These are phyloP conservation scores for Temnothorax longispinosus DNA, from an alignment of 1,140 invertebrate species.

Conservation along the genomic window DNA sequence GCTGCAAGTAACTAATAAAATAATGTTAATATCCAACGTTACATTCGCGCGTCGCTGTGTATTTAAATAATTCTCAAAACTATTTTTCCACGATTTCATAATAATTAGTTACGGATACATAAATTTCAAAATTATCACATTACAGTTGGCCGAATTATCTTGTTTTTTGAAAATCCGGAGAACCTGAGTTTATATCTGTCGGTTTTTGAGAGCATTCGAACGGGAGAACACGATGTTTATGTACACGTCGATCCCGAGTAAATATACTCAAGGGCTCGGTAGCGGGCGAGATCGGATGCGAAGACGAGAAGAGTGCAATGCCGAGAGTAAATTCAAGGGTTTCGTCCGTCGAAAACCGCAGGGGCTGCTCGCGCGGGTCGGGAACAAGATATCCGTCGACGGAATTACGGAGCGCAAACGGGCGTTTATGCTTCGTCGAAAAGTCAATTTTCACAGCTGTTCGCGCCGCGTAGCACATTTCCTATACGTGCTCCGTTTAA, in stretches of 20 bases:
- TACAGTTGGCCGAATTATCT: not conserved
- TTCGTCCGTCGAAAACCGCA: conserved; percentile 61
- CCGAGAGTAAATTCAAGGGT: conserved; percentile 66
- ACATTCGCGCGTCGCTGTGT: not conserved
- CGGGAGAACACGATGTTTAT: not conserved
- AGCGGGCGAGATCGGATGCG: not conserved
- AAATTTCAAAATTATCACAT: not conserved
- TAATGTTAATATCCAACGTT: not conserved
- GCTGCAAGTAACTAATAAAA: not conserved
- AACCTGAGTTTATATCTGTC: not conserved
- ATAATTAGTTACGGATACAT: not conserved
- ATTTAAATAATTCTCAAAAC: not conserved
- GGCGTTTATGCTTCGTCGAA: conserved; percentile 23
- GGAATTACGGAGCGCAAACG: conserved; percentile 6
- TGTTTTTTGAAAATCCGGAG: not conserved
- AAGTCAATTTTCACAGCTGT: conserved; percentile 76
- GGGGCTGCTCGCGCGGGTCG: conserved; percentile 19
- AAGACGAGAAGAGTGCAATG: conserved; percentile 65
- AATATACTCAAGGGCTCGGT: conserved; percentile 19
- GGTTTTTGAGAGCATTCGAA: not conserved
- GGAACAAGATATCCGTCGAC: conserved; percentile 29
- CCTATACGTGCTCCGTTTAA: conserved; percentile 64
- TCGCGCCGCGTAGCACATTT: not conserved
- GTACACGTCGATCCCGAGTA: not conserved
- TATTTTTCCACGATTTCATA: not conserved